A percentile compares a stretch with the other conserved stretches of the same genome.
Conservation (phyloP, 2,888 invertebrate genomes). For the Arge pagana region DNA sequence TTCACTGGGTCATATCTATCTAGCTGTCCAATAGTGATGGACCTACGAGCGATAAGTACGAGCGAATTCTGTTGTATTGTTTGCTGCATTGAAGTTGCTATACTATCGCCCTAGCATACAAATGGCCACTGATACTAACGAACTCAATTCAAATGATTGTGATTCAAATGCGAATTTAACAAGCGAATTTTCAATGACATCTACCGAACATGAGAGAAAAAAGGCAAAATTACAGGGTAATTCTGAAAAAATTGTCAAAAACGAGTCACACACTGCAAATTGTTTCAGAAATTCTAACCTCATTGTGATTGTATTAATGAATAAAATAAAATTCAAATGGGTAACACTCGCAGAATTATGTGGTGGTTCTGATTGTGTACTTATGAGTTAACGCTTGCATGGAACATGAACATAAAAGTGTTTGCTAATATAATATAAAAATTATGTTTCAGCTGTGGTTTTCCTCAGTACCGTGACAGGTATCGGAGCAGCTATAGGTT, state of each 20-base stretch:
- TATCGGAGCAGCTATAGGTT: constrained; percentile 79
- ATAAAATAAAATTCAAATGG: background rate
- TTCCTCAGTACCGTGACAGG: constrained; percentile 77
- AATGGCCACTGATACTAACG: constrained; percentile 34
- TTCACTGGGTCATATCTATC: too few relatives aligned
- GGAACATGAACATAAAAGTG: constrained; percentile 27
- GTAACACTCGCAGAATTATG: background rate
- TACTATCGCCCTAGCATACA: constrained; percentile 19
- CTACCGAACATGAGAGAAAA: constrained; percentile 26
- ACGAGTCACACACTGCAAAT: background rate
- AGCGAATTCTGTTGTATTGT: too few relatives aligned
- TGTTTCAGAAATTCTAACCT: constrained; percentile 9
- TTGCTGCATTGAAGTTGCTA: too few relatives aligned
- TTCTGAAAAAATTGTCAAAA: constrained; percentile 17
- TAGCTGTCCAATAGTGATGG: too few relatives aligned
- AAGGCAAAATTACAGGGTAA: constrained; percentile 42
- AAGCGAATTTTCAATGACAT: constrained; percentile 28
- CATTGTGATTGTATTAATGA: background rate
- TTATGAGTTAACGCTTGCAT: too few relatives aligned
- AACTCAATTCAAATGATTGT: constrained; percentile 26
- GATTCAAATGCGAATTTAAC: constrained; percentile 19
- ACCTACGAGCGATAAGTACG: too few relatives aligned
- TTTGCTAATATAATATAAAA: constrained; percentile 6
- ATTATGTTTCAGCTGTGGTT: constrained; percentile 65
- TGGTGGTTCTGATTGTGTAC: too few relatives aligned